Percentiles rank a stretch among this genome's conserved stretches.
Conservation (phyloP, 2,797 vertebrate species). For the Myotis planiceps region DNA sequence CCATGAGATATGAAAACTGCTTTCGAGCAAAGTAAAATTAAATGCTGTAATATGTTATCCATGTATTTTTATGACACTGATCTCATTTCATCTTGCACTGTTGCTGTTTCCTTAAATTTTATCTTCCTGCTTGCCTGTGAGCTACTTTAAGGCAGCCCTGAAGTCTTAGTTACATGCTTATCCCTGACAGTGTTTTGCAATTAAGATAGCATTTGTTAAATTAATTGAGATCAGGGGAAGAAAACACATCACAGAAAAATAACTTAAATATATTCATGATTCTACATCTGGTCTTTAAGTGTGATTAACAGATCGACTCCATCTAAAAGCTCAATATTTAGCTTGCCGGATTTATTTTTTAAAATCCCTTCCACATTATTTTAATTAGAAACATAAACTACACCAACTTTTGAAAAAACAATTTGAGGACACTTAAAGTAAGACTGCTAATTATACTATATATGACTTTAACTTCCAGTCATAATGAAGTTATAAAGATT, state of each 20-base stretch:
- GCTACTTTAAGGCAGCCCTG: background rate
- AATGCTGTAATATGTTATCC: background rate
- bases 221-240: background rate
- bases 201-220: background rate
- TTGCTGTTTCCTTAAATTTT: background rate
- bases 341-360: background rate
- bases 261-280: background rate
- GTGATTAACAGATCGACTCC: background rate
- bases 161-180: background rate
- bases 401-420: background rate
- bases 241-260: background rate
- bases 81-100: background rate
- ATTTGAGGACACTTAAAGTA: background rate
- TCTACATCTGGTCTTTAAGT: background rate
- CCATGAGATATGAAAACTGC: background rate
- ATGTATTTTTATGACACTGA: background rate
- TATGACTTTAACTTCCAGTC: background rate
- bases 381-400: background rate
- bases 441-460: background rate
- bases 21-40: conserved; percentile 6
- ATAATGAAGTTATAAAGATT: background rate
- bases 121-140: background rate
- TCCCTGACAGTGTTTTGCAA: background rate
- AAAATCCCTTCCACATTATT: background rate
- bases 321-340: background rate